A percentile compares a stretch with the other conserved stretches of the same genome.
Evolutionary conservation across 2,797 vertebrate genomes (phyloP).

Genomic region (Coranthus polyacanthus): DNA sequence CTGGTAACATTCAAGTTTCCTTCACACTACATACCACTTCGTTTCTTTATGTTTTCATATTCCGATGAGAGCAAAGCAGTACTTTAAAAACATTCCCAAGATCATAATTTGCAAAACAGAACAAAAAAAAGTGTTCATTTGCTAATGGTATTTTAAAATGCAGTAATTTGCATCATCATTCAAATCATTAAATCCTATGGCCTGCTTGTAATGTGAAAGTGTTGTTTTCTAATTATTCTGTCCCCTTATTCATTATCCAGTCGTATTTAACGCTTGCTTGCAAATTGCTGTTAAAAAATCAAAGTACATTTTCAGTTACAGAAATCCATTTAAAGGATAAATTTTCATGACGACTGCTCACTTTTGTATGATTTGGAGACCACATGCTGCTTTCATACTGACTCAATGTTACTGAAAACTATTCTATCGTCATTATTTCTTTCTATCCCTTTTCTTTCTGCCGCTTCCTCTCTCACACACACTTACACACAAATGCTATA

Average conservation of each 20-base stretch:
- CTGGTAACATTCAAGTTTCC: constrained; percentile 71
- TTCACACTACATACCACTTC: constrained; percentile 60
- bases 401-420: constrained; percentile 70
- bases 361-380: constrained; percentile 74
- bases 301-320: constrained; percentile 51
- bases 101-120: constrained; percentile 65
- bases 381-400: constrained; percentile 74
- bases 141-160: constrained; percentile 50
- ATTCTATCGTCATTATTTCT: constrained; percentile 62
- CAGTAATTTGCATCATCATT: constrained; percentile 69
- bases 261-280: constrained; percentile 59
- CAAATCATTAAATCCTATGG: constrained; percentile 66
- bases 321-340: constrained; percentile 67
- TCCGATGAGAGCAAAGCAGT: constrained; percentile 65
- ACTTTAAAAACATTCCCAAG: constrained; percentile 76
- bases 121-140: constrained; percentile 53
- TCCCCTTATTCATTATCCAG: constrained; percentile 55
- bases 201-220: constrained; percentile 67
- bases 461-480: constrained; percentile 50
- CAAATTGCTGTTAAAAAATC: constrained; percentile 59
- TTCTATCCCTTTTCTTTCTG: constrained; percentile 28
- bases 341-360: constrained; percentile 68
- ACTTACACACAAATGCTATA: constrained; percentile 77
- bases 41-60: constrained; percentile 48
- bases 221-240: constrained; percentile 64